phyloP scores from a whole-genome alignment of 2,888 invertebrate genomes.

The Oxyscelio sp. region DNA sequence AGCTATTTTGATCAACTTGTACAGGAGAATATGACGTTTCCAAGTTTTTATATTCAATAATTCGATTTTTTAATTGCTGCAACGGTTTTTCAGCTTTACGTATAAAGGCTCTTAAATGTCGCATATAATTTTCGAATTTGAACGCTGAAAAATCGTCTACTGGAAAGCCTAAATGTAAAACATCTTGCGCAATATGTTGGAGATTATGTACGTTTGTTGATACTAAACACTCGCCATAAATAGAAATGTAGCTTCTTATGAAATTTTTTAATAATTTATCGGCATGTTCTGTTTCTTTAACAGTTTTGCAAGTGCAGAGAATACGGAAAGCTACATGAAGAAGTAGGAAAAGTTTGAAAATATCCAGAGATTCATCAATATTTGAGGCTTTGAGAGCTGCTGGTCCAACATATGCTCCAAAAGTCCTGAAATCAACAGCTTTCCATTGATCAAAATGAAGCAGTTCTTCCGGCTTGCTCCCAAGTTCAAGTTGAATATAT shows the following conservation, averaged over 20 bases:
- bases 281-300: conserved; percentile 20
- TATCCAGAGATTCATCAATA: conserved; percentile 5
- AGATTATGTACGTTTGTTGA: too few species aligned
- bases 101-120: too few species aligned
- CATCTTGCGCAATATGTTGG: too few species aligned
- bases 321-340: conserved; percentile 43
- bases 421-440: conserved; percentile 49
- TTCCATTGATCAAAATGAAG: conserved; percentile 37
- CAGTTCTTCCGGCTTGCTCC: conserved; percentile 25
- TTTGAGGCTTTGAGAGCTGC: conserved; percentile 17
- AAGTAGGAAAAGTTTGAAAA: conserved; percentile 25
- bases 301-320: background rate
- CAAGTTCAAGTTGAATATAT: conserved; percentile 34
- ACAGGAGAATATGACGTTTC: background rate
- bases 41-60: background rate
- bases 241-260: background rate
- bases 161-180: too few species aligned
- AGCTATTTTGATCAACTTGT: background rate
- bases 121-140: too few species aligned
- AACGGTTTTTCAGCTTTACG: conserved; percentile 3
- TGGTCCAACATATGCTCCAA: conserved; percentile 47
- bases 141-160: too few species aligned
- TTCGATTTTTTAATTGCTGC: background rate
- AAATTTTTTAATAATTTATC: conserved; percentile 32
- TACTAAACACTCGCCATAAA: conserved; percentile 41